Evolutionary conservation across 1,140 invertebrate species (phyloP).

Genomic region (Drosophila lacteicornis): DNA sequence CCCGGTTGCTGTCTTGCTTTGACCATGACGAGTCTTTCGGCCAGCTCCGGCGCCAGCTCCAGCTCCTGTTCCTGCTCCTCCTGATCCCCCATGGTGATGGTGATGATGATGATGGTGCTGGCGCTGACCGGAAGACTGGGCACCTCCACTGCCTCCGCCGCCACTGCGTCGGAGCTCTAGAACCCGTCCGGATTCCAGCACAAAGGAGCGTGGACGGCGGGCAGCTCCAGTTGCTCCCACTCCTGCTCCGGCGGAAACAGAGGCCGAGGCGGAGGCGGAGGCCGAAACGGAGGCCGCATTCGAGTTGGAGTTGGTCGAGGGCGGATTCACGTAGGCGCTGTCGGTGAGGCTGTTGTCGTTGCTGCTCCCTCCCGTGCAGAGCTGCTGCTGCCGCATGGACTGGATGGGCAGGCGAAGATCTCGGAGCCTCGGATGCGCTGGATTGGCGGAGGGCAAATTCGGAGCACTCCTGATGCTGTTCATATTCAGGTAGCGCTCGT

Average conservation of each 20-base stretch:
- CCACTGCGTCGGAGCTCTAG: slow-evolving; percentile 84
- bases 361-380: slow-evolving; percentile 76
- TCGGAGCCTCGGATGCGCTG: slow-evolving; percentile 89
- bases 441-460: slow-evolving; percentile 89
- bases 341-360: slow-evolving; percentile 88
- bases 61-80: background rate
- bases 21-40: slow-evolving; percentile 5
- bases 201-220: slow-evolving; percentile 76
- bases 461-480: slow-evolving; percentile 92
- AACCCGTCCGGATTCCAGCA: slow-evolving; percentile 81
- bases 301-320: slow-evolving; percentile 73
- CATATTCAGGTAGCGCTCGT: slow-evolving; percentile 89
- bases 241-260: slow-evolving; percentile 8
- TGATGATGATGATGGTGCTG: slow-evolving; percentile 87
- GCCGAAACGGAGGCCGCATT: slow-evolving; percentile 49
- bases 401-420: slow-evolving; percentile 87
- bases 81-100: slow-evolving; percentile 46
- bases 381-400: slow-evolving; percentile 86
- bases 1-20: slow-evolving; percentile 53
- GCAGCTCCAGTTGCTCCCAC: background rate
- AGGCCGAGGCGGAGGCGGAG: slow-evolving; percentile 29
- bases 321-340: slow-evolving; percentile 83
- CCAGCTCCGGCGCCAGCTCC: background rate
- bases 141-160: slow-evolving; percentile 12
- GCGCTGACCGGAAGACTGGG: slow-evolving; percentile 86